Evolutionary conservation across 2,797 vertebrate species (phyloP), one percentile per base, ranked within the genome.

Genomic region (Lacerta agilis): DNA sequence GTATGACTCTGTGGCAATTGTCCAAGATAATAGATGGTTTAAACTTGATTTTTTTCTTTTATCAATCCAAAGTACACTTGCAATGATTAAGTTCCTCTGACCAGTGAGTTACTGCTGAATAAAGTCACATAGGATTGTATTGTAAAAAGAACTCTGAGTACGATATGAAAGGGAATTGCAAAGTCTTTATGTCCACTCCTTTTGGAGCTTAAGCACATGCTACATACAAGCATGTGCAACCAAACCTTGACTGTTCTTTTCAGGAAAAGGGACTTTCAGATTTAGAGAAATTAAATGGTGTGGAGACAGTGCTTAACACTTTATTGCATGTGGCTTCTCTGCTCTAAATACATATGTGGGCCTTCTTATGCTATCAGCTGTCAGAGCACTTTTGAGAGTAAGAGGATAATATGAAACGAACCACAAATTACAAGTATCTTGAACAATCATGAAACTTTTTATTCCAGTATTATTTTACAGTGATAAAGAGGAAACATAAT

Each of bases 381-480:
- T 20, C 55, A 76, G 8, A 38, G 33, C 23, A 29, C n/a, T 58
- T 61, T 66, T 43, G 45, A 20, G 43, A 25, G 11, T 23, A 27
- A 80, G 7, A 8, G 11, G 61, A 43, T 82, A 6, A 64, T 20
- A 25, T 81, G 79, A 33, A 73, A 81, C 33, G 3, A 75, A 82
- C 27, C 23, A 38, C 25, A 81, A 58, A 88, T 6, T 80, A 9
- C 49, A 87, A 8, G 23, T 49, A 55, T 71, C 7, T 69, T 88
- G 20, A 82, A 25, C 38, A 33, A 76, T 58, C 66, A 79, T 64
- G 10, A 29, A 33, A 85, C 18, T 10, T 71, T 87, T 87, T 87
- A 78, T 87, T 87, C 4, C 36, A 76, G 33, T 36, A 55, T 23
- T 72, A 73, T 43, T 84, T 72, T 43, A 79, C 77, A 88, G 79